Evolutionary conservation across 2,888 invertebrate species (phyloP), one percentile per base, ranked within the genome.

Genomic region (Slavum lentiscoides): DNA sequence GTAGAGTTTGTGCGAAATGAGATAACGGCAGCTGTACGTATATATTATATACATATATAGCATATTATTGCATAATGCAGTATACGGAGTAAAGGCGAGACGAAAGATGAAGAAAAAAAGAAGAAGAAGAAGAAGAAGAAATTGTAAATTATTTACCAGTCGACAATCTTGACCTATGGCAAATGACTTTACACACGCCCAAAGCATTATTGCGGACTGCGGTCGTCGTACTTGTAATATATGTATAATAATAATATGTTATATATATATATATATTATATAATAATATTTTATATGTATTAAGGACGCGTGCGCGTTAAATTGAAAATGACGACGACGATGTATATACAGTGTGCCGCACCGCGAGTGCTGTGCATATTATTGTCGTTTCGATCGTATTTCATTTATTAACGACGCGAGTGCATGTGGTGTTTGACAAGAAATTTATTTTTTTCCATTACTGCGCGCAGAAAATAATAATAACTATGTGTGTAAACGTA

Each of bases 111-210:
- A 30, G 30, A 30, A 4, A 30, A 4, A 30, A 30, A 30, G 19
- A 49, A 23, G 49, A 30, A 30, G 19, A 49, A 23, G 49, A 30
- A 30, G n/a, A n/a, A n/a, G 19, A 49, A 23, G 49, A 30, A 30
- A 30, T 30, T 23, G 64, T 64, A 74, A 64, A 53, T 74, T 53
- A 62, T 74, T 74, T 53, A 64, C 53, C 62, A 17, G 67, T 67
- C 58, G 39, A 39, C 67, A 43, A 68, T 68, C 59, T 76, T 68
- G 76, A 76, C 76, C 76, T 68, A 61, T 68, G 58, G 49, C 59
- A 76, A 76, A 67, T 68, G 75, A 59, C 43, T 39, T n/a, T 23
- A 68, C 68, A 30, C 30, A 68, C 59, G 61, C 68, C 68, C 61
- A 69, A 61, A 61, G 61, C 30, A 23, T 8, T 58, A 37, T 53